Evolutionary conservation across 1,140 invertebrate genomes (phyloP), one percentile per base, ranked within the genome.

Genomic region (Aphelenchoides fujianensis): DNA sequence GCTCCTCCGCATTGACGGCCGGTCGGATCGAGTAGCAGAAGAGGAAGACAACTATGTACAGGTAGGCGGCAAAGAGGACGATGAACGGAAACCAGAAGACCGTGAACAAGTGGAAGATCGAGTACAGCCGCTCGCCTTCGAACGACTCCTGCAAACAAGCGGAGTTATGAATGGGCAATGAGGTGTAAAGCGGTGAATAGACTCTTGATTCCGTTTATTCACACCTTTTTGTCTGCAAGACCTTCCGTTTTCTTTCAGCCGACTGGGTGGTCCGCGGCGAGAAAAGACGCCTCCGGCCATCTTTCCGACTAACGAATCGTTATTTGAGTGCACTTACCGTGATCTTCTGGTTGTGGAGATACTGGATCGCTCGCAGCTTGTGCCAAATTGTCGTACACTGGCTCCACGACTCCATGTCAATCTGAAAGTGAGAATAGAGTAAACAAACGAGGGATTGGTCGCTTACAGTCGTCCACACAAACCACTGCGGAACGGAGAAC

Each of bases 391-490:
- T 78, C 0, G 76, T 78, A 32, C 76, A 78, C 41, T 78, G 76
- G 1, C 48, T 64, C 68, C 73, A 78, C 27, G 66, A 70, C 35
- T 30, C 23, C 69, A 71, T 66, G 34, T 78, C 78, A 32, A 78
- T 76, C 12, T n/a, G n/a, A n/a, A n/a, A n/a, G n/a, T n/a, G n/a
- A n/a, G n/a, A n/a, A n/a, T n/a, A n/a, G n/a, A n/a, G n/a, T n/a
- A n/a, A n/a, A n/a, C n/a, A n/a, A n/a, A n/a, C n/a, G n/a, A n/a
- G n/a, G n/a, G n/a, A n/a, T n/a, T n/a, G n/a, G n/a, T n/a, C n/a
- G n/a, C n/a, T n/a, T n/a, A n/a, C n/a, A n/a, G 78, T 77, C n/a
- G 74, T 79, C 77, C 78, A 78, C 5, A 80, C 76, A 69, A 80
- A 78, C 74, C 75, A 76, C 57, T 76, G 76, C 3, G 76, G 76